phyloP scores from a whole-genome alignment of 2,113 vertebrate genomes.

The Nibea coibor region DNA sequence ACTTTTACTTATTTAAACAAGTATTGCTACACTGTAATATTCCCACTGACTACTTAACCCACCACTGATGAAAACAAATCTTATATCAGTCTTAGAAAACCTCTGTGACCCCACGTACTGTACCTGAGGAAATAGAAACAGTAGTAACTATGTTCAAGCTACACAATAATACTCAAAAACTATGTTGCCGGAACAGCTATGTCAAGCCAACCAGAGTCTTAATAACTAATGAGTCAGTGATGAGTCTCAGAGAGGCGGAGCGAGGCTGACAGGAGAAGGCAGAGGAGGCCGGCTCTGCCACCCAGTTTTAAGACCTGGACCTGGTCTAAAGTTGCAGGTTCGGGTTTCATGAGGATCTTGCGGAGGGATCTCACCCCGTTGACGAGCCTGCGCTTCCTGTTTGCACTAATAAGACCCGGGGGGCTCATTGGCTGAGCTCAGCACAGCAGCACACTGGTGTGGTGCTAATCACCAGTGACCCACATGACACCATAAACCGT shows the following conservation, averaged over 20 bases:
- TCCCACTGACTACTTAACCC: neutral
- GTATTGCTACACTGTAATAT: too few relatives aligned
- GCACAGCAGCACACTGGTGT: constrained; percentile 40
- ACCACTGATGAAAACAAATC: neutral
- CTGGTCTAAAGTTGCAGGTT: constrained; percentile 42
- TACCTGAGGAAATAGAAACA: neutral
- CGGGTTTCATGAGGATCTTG: constrained; percentile 59
- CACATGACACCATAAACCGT: constrained; percentile 63
- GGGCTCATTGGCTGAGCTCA: constrained; percentile 67
- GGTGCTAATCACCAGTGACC: constrained; percentile 68
- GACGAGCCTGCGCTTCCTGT: constrained; percentile 62
- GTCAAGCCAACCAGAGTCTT: neutral
- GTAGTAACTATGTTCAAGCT: neutral
- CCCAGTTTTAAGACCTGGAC: constrained; percentile 19
- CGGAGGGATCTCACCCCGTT: constrained; percentile 18
- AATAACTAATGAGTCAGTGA: neutral
- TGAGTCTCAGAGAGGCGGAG: constrained; percentile 5
- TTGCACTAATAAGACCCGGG: constrained; percentile 72
- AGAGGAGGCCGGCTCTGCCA: neutral
- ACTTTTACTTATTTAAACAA: too few relatives aligned
- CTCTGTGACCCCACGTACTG: neutral
- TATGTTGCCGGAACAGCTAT: neutral
- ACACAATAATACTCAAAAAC: neutral
- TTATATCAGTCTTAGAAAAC: neutral
- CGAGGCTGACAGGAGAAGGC: neutral